Evolutionary conservation across 2,888 invertebrate species (phyloP).

Genomic region (Agelastica alni): DNA sequence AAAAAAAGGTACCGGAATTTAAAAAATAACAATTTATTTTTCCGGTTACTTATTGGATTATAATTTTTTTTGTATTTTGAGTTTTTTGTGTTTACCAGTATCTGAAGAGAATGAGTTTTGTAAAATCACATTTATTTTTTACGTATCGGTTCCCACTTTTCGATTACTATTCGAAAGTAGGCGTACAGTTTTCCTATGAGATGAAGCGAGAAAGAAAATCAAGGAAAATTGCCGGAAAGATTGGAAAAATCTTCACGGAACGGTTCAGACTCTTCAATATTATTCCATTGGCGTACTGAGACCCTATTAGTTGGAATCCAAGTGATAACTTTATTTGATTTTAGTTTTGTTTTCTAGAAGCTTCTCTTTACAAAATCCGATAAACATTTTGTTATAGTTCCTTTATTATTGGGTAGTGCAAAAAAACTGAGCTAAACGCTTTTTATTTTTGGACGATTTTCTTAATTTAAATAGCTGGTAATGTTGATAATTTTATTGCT

Average conservation of each 20-base stretch:
- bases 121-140: too few relatives aligned
- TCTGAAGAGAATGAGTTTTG: too few relatives aligned
- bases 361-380: conserved; percentile 34
- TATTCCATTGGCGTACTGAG: conserved; percentile 47
- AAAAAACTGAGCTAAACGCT: background rate
- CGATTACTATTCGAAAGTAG: conserved; percentile 36
- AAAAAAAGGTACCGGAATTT: too few relatives aligned
- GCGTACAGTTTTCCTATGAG: conserved; percentile 34
- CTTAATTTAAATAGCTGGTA: too few relatives aligned
- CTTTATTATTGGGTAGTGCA: background rate
- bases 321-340: conserved; percentile 50
- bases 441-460: too few relatives aligned
- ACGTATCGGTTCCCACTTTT: conserved; percentile 9
- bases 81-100: too few relatives aligned
- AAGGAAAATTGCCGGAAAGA: conserved; percentile 48
- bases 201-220: conserved; percentile 38
- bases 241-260: conserved; percentile 52
- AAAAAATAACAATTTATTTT: too few relatives aligned
- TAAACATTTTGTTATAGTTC: background rate
- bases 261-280: conserved; percentile 43
- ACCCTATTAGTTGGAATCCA: conserved; percentile 34
- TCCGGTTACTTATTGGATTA: too few relatives aligned
- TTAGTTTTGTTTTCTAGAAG: conserved; percentile 32
- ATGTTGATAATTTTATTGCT: too few relatives aligned
- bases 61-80: too few relatives aligned